These are phyloP conservation scores for Alloscopus bannaensis DNA, from an alignment of 2,888 invertebrate species.

Conservation along the genomic window DNA sequence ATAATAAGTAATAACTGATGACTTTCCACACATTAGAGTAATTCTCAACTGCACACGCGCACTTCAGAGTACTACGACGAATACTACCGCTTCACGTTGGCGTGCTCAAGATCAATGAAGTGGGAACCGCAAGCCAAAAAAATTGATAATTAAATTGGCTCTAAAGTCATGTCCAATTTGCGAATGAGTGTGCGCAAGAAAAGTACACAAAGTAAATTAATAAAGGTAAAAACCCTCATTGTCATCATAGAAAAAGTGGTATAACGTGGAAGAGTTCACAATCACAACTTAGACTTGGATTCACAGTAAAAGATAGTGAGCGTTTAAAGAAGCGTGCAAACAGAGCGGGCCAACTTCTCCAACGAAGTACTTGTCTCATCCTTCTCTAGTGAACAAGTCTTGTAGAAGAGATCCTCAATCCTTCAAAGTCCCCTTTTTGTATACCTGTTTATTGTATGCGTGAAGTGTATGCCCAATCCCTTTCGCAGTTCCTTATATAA, in stretches of 20 bases:
- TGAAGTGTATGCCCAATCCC: neutral
- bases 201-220: slow-evolving; percentile 49
- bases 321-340: slow-evolving; percentile 22
- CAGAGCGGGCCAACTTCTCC: slow-evolving; percentile 42
- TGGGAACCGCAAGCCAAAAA: neutral
- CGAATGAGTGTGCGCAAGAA: slow-evolving; percentile 5
- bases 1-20: too few relatives aligned
- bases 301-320: too few relatives aligned
- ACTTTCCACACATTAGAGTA: slow-evolving; percentile 3
- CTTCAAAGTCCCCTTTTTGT: slow-evolving; percentile 33
- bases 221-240: too few relatives aligned
- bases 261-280: too few relatives aligned
- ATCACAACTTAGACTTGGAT: too few relatives aligned
- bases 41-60: neutral
- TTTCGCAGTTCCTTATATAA: neutral
- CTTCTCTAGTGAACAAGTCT: slow-evolving; percentile 27
- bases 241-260: too few relatives aligned
- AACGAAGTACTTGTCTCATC: slow-evolving; percentile 34
- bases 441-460: too few relatives aligned
- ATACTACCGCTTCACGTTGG: neutral
- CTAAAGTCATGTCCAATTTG: slow-evolving; percentile 28
- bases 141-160: slow-evolving; percentile 44
- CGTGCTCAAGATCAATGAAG: slow-evolving; percentile 9
- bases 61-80: neutral
- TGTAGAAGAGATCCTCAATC: slow-evolving; percentile 20